Evolutionary conservation across 2,797 vertebrate species (phyloP).

Genomic region (Enteromius anoplus): DNA sequence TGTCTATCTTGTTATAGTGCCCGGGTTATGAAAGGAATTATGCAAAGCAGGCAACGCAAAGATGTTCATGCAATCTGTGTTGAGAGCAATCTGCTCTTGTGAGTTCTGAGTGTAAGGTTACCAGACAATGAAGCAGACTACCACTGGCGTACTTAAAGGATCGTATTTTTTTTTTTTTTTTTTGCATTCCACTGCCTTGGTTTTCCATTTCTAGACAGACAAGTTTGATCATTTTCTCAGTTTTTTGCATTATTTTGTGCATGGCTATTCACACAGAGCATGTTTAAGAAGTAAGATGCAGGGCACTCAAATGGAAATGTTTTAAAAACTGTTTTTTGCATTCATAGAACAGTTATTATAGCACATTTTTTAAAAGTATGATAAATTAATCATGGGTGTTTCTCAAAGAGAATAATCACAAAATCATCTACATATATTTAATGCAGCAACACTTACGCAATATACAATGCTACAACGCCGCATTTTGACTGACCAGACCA

Average conservation of each 20-base stretch:
- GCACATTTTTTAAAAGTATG: not conserved
- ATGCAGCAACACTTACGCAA: not conserved
- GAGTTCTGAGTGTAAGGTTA: not conserved
- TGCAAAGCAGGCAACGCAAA: not conserved
- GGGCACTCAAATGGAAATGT: not conserved
- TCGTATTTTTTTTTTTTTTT: not conserved
- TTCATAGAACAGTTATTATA: not conserved
- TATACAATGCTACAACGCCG: not conserved
- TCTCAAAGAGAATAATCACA: not conserved
- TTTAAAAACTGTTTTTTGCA: not conserved
- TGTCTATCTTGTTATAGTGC: not conserved
- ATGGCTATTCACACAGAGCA: not conserved
- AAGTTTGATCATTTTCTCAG: not conserved
- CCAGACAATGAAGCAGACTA: not conserved
- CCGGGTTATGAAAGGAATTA: not conserved
- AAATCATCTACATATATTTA: conserved; percentile 5
- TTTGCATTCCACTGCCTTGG: not conserved
- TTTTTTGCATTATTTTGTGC: not conserved
- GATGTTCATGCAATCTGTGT: not conserved
- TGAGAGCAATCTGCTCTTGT: not conserved
- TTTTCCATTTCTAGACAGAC: not conserved
- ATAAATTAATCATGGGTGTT: too few relatives aligned
- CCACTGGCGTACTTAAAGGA: not conserved
- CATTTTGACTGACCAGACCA: not conserved
- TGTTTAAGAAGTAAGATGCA: not conserved